Percentiles rank a stretch among this genome's conserved stretches.
These are phyloP conservation scores for Alethe diademata DNA, from an alignment of 2,113 vertebrate species.

Conservation along the genomic window DNA sequence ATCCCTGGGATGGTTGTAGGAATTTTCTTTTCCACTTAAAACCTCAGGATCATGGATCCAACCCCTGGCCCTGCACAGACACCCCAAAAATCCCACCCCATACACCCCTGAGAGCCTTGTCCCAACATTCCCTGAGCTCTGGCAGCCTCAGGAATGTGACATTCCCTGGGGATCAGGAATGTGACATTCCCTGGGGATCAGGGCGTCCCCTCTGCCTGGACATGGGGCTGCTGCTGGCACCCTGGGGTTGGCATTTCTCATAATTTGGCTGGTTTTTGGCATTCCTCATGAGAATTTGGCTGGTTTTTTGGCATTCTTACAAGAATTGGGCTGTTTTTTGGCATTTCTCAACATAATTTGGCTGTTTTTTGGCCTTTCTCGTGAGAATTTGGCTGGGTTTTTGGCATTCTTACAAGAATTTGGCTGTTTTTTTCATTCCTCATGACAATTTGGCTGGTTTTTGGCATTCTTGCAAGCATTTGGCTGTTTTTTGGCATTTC, in stretches of 20 bases:
- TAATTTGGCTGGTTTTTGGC: not conserved
- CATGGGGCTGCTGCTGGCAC: not conserved
- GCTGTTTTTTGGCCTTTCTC: not conserved
- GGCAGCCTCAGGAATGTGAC: not conserved
- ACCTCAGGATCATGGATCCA: not conserved
- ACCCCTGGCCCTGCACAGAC: not conserved
- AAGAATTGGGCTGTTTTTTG: not conserved
- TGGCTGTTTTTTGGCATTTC: not conserved
- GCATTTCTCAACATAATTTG: not conserved
- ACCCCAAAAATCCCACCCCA: not conserved
- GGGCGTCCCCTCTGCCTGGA: not conserved
- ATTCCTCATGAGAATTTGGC: too few species aligned
- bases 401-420: not conserved
- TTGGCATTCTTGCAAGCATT: not conserved
- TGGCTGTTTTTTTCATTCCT: not conserved
- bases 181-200: not conserved
- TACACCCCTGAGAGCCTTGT: not conserved
- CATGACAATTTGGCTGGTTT: not conserved
- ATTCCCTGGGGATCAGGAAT: not conserved
- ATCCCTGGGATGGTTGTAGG: not conserved
- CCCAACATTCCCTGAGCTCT: not conserved
- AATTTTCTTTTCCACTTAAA: not conserved
- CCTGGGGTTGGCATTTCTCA: not conserved
- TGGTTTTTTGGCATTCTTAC: too few species aligned
- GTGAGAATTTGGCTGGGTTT: not conserved